These are phyloP conservation scores for Polypedilum pembai DNA, from an alignment of 1,140 invertebrate genomes.

Conservation along the genomic window DNA sequence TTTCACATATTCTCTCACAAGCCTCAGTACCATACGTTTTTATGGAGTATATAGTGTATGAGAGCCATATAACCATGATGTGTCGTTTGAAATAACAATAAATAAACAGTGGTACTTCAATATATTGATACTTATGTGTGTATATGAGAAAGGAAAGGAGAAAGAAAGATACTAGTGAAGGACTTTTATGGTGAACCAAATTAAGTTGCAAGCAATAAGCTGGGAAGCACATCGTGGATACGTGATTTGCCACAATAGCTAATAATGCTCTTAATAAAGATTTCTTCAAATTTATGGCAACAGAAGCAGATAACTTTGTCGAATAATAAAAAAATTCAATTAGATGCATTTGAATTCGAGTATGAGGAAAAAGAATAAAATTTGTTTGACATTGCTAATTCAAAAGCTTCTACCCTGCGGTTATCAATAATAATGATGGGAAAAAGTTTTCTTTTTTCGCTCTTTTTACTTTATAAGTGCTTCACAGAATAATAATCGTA, in stretches of 20 bases:
- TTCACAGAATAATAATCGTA: conserved; percentile 15
- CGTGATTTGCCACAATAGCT: background rate
- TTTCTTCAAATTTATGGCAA: too few species aligned
- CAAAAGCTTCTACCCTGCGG: background rate
- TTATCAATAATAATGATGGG: conserved; percentile 6
- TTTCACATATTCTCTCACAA: background rate
- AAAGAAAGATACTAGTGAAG: background rate
- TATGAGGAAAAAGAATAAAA: too few species aligned
- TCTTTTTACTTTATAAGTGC: background rate
- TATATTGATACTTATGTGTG: background rate
- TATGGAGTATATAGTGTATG: background rate
- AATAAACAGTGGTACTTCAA: background rate
- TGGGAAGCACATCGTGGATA: background rate
- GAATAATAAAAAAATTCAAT: too few species aligned
- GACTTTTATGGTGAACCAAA: background rate
- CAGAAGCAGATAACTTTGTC: too few species aligned
- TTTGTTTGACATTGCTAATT: too few species aligned
- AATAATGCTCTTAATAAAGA: too few species aligned
- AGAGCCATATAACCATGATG: background rate
- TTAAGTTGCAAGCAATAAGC: background rate
- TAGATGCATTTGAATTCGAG: too few species aligned
- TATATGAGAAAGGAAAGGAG: too few species aligned
- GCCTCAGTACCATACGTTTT: background rate
- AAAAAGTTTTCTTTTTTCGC: background rate
- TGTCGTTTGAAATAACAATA: background rate